Evolutionary conservation across 2,888 invertebrate genomes (phyloP), one percentile per base, ranked within the genome.

Genomic region (Drosophila kokeensis): DNA sequence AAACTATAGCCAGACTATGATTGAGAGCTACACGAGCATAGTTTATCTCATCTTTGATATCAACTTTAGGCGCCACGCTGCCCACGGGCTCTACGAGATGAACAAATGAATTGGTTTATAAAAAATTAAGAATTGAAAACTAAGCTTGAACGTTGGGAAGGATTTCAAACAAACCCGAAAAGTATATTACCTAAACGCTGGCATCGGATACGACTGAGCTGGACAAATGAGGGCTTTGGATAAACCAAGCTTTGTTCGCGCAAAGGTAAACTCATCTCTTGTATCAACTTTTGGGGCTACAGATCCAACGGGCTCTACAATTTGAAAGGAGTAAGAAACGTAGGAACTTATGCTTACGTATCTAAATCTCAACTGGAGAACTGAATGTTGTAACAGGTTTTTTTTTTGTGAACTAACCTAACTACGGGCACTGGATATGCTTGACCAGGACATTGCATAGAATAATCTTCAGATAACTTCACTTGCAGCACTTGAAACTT

Each of bases 381-480:
- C 57, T 63, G 69, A 81, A 84, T 83, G 89, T 87, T 86, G 83
- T 49, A n/a, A n/a, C 8, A 21, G n/a, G 1, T 48, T 11, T 24
- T 45, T 4, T 7, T 8, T 4, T 4, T 1, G 15, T 24, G 13
- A 10, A 72, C 73, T 62, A 32, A 70, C 71, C 71, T 61, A 54
- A 69, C 71, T 24, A 60, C 92, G 85, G 96, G 96, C 89, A 96
- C 95, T 63, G 96, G 96, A 93, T 95, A 96, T 40, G 95, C 96
- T 93, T 96, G 96, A 18, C 96, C 96, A 68, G 96, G 96, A 93
- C 96, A 96, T 85, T 96, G 93, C 89, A 96, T 93, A 48, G 95
- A 95, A 83, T 95, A 94, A 91, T 94, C 94, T 80, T 93, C 92
- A 62, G 92, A 92, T 84, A 93, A 87, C 79, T 93, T 93, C 72